Evolutionary conservation across 2,888 invertebrate species (phyloP), one percentile per base, ranked within the genome.

Genomic region (Alitta virens): DNA sequence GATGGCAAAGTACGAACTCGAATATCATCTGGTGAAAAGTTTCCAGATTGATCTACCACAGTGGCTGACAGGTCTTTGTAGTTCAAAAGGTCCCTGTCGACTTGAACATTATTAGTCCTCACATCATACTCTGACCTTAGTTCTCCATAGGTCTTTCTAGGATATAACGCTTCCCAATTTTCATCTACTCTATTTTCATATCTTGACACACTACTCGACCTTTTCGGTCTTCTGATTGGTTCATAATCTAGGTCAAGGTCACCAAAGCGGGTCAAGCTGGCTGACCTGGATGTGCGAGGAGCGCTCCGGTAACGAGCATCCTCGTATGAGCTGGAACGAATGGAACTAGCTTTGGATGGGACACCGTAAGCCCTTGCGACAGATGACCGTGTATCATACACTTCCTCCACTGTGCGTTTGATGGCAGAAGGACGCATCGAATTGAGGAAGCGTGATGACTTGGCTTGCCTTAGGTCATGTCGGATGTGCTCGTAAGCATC

Each of bases 1-100:
- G 67, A 68, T 5, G 67, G 62, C 27, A 60, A 23, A 21, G 46
- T 40, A 18, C 21, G 12, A 14, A 49, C 50, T 26, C 38, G 16
- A n/a, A 54, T 25, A 23, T 27, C 38, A 42, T 58, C 60, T n/a
- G 55, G 52, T n/a, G 63, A 25, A 18, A 59, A 58, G 24, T 33
- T 52, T 1, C 16, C 21, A 3, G 59, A 14, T 16, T 26, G 51
- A 21, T 43, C 56, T 12, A 18, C 42, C 24, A 38, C 46, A 21
- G n/a, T 18, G 3, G n/a, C n/a, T n/a, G 18, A 18, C n/a, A 46
- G n/a, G 46, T 46, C n/a, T 18, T n/a, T 18, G 33, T 33, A 33
- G 12, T 33, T 33, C 33, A 33, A 33, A 16, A n/a, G 18, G 46
- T 46, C 46, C 7, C n/a, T n/a, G n/a, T 46, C 18, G 3, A n/a